Percentiles rank a stretch among this genome's conserved stretches.
phyloP scores from a whole-genome alignment of 53 echinoderm and acorn worm genomes.

The Astropecten irregularis region DNA sequence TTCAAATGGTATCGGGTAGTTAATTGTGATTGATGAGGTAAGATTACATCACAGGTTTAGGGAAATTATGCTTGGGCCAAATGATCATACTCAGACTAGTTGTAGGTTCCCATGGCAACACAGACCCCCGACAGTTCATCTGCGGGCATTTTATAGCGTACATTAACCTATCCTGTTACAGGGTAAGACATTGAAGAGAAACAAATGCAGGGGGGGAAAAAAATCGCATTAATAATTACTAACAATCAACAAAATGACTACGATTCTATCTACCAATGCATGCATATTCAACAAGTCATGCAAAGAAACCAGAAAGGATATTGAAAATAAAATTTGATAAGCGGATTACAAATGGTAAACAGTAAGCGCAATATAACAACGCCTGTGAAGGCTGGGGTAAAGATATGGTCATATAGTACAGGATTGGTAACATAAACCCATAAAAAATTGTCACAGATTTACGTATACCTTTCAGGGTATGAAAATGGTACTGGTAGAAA shows the following conservation, averaged over 20 bases:
- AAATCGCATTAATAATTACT: not conserved
- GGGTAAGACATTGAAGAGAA: conserved; percentile 8
- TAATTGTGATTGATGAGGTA: no score
- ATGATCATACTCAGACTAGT: conserved; percentile 45
- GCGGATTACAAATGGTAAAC: no score
- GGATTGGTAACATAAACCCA: no score
- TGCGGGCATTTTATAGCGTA: conserved; percentile 57
- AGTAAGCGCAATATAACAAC: no score
- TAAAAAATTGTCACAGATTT: no score
- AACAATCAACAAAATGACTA: not conserved
- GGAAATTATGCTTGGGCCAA: not conserved
- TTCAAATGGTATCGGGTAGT: no score
- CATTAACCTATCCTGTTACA: conserved; percentile 58
- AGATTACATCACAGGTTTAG: no score
- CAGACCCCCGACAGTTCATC: conserved; percentile 55
- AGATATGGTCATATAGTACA: no score
- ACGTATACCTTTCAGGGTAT: no score
- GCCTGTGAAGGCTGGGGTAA: no score
- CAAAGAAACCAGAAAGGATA: not conserved
- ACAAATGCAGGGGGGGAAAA: not conserved
- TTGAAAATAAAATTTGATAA: no score
- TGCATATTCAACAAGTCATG: not conserved
- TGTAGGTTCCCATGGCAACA: conserved; percentile 42
- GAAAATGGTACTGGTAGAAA: no score
- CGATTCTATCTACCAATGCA: not conserved